Conservation (phyloP, 2,113 vertebrate genomes). For the Gobius niger region DNA sequence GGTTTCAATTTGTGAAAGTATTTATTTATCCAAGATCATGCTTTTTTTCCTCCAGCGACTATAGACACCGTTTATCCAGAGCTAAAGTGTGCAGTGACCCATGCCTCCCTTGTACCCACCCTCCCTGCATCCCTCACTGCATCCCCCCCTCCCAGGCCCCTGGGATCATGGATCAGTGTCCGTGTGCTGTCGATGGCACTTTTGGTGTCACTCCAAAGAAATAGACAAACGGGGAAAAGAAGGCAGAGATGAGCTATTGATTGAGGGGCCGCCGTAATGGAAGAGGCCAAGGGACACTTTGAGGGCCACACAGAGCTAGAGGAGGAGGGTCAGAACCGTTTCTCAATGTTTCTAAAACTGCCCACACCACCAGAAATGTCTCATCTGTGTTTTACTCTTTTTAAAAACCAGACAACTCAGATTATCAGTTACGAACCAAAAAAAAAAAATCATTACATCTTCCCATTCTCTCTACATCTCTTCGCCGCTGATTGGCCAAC, state of each 20-base stretch:
- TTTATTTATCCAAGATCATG: too few species aligned
- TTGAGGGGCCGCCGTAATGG: conserved; percentile 66
- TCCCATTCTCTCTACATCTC: conserved; percentile 2
- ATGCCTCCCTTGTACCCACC: conserved; percentile 32
- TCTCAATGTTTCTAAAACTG: too few species aligned
- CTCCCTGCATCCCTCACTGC: conserved; percentile 46
- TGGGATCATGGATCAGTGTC: conserved; percentile 67
- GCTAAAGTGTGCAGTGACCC: conserved; percentile 61
- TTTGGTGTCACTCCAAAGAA: conserved; percentile 38
- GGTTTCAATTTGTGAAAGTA: too few species aligned
- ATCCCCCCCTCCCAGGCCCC: conserved; percentile 49
- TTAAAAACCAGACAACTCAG: too few species aligned
- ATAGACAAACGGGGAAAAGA: conserved; percentile 17
- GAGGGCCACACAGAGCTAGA: conserved; percentile 60
- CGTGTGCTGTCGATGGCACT: conserved; percentile 63
- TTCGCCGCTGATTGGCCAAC: conserved; percentile 53
- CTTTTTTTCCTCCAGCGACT: conserved; percentile 6
- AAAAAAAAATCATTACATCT: neutral
- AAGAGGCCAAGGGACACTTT: conserved; percentile 47
- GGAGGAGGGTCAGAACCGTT: neutral
- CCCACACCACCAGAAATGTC: too few species aligned
- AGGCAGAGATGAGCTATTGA: conserved; percentile 73
- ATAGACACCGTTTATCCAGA: conserved; percentile 49
- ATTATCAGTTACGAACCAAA: too few species aligned
- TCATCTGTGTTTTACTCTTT: too few species aligned